Conservation (phyloP, 2,113 vertebrate genomes). For the Trochalopteron elliotii region DNA sequence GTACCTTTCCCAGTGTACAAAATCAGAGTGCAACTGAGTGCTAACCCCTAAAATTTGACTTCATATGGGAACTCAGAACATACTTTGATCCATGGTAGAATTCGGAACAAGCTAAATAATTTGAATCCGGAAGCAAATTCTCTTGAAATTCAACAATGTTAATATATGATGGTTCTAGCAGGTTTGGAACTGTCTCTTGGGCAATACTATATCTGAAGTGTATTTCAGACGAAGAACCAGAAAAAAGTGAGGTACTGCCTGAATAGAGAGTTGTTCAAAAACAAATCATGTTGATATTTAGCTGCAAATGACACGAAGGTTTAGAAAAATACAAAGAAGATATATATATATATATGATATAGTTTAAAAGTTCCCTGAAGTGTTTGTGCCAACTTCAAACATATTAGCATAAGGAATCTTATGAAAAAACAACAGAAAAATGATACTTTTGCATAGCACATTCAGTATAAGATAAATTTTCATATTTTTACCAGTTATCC, state of each 20-base stretch:
- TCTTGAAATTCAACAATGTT: neutral
- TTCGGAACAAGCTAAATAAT: neutral
- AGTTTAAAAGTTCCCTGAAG: conserved; percentile 33
- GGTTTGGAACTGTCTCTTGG: neutral
- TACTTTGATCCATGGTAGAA: neutral
- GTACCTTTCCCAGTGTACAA: neutral
- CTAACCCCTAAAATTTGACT: conserved; percentile 8
- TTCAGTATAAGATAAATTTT: conserved; percentile 64
- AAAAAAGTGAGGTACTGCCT: neutral
- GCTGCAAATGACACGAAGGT: neutral
- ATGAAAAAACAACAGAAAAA: conserved; percentile 5
- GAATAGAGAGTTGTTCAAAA: conserved; percentile 13
- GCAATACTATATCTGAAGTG: neutral
- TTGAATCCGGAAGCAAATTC: conserved; percentile 1
- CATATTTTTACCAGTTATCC: conserved; percentile 65
- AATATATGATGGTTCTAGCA: neutral
- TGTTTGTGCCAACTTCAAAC: conserved; percentile 45
- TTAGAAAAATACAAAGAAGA: conserved; percentile 16
- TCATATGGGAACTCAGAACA: neutral
- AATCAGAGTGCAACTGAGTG: neutral
- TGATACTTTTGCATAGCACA: conserved; percentile 33
- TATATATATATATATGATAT: conserved; percentile 11
- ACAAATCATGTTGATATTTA: conserved; percentile 4
- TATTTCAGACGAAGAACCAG: neutral
- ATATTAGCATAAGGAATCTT: conserved; percentile 18